A percentile compares a stretch with the other conserved stretches of the same genome.
Evolutionary conservation across 1,140 invertebrate species (phyloP).

Genomic region (Zaprionus taronus): DNA sequence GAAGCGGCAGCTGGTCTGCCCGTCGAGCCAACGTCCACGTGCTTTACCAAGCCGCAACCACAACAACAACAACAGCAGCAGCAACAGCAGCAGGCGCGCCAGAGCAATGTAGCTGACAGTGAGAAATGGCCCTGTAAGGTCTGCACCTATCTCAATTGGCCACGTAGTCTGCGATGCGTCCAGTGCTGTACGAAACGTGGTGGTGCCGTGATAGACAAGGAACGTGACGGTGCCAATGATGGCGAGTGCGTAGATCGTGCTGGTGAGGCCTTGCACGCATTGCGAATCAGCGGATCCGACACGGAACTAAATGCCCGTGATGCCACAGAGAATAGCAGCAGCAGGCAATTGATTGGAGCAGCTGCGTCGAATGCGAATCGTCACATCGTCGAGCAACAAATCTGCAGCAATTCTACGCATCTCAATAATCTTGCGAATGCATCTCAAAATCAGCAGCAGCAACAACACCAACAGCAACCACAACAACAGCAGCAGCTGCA

Average conservation of each 20-base stretch:
- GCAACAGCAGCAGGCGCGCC: constrained; percentile 45
- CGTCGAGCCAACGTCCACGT: constrained; percentile 79
- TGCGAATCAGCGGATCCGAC: constrained; percentile 70
- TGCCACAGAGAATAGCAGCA: constrained; percentile 30
- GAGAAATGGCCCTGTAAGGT: constrained; percentile 91
- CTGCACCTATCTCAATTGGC: constrained; percentile 93
- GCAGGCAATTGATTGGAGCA: constrained; percentile 54
- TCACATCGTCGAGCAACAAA: constrained; percentile 53
- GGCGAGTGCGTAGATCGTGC: constrained; percentile 41
- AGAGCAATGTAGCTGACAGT: constrained; percentile 64
- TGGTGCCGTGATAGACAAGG: constrained; percentile 48
- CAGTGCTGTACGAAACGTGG: constrained; percentile 87
- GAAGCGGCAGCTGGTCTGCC: constrained; percentile 58
- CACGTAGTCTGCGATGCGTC: constrained; percentile 89
- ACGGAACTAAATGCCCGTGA: constrained; percentile 55
- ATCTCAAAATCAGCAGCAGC: constrained; percentile 58
- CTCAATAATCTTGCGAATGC: constrained; percentile 80
- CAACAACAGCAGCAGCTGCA: constrained; percentile 39
- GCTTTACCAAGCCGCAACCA: constrained; percentile 51
- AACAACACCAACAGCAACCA: constrained; percentile 80
- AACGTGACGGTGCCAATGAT: constrained; percentile 19
- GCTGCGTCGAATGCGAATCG: constrained; percentile 69
- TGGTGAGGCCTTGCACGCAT: constrained; percentile 58
- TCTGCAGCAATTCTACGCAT: constrained; percentile 63
- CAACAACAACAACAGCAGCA: constrained; percentile 38